Base-by-base conservation (phyloP, 2,113 vertebrate species). In the Neotragus pygmaeus region DNA sequence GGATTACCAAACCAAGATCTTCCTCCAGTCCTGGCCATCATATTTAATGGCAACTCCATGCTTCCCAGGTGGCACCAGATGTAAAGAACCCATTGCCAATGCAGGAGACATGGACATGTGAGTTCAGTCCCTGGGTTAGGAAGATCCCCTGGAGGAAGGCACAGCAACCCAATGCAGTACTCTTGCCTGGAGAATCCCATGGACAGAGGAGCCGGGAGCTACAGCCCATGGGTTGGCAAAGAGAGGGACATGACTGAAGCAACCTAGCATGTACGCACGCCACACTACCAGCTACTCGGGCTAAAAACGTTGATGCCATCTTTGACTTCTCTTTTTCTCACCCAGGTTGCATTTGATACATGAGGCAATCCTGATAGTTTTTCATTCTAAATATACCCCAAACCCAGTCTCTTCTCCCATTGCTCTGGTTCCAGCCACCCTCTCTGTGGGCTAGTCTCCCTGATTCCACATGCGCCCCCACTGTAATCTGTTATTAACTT, bases 301-400 rank as follows among this genome's bases (percentile, higher is more conserved):
- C 19, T 49, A 53, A 97, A 81, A 78, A 21, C 11, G 9, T 11
- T 36, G 23, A 21, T 60, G 16, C 28, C n/a, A 2, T 39, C 84
- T 93, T 87, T 75, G 17, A 60, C 51, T 55, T 30, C 15, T 77
- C 58, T 85, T 96, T 92, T 80, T 82, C 90, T 80, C 75, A 73
- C 6, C 47, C 28, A 17, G n/a, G 58, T 28, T 91, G 21, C 7
- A 3, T 88, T 47, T 87, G 70, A 66, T 3, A 84, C 36, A 57
- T 23, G 30, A 85, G 45, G 49, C 55, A 77, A 21, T 45, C 64
- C 21, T 39, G 17, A 53, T 1, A 66, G 25, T 30, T 80, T 81
- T 89, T 64, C 21, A 77, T 84, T 70, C 90, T 53, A 89, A 93
- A 73, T 36, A 75, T 4, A 51, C 28, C n/a, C 75, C 84, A 49